Evolutionary conservation across 2,797 vertebrate genomes (phyloP).

Genomic region (Gambusia yucatana): DNA sequence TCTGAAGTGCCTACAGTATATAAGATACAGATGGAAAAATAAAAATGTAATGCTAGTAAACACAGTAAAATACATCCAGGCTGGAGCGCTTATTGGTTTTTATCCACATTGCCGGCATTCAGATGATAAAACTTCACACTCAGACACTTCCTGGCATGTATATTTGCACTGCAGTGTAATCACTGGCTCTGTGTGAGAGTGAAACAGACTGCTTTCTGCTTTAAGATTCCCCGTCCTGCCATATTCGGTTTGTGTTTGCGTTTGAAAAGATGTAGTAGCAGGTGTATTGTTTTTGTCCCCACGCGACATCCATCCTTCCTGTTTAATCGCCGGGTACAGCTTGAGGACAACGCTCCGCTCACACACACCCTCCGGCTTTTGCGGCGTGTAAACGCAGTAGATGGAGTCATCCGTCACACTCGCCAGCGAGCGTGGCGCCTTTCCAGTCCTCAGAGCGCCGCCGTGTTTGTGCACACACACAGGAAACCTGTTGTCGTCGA

Average conservation of each 20-base stretch:
- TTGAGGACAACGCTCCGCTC: slow-evolving; percentile 44
- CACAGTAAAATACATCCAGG: neutral
- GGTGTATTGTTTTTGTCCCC: slow-evolving; percentile 43
- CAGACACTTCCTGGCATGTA: neutral
- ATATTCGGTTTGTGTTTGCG: slow-evolving; percentile 38
- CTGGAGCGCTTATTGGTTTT: slow-evolving; percentile 1
- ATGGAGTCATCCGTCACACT: slow-evolving; percentile 71
- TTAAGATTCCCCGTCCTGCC: slow-evolving; percentile 31
- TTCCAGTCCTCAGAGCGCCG: slow-evolving; percentile 36
- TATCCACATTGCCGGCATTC: slow-evolving; percentile 5
- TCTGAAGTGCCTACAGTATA: neutral
- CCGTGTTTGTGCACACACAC: slow-evolving; percentile 2
- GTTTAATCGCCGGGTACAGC: slow-evolving; percentile 59
- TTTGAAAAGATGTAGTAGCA: slow-evolving; percentile 42
- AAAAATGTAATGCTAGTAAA: slow-evolving; percentile 8
- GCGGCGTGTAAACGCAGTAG: slow-evolving; percentile 53
- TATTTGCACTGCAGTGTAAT: slow-evolving; percentile 18
- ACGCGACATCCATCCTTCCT: slow-evolving; percentile 56
- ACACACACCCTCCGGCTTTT: slow-evolving; percentile 55
- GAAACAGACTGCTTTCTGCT: slow-evolving; percentile 13
- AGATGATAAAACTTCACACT: slow-evolving; percentile 28
- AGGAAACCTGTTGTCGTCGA: slow-evolving; percentile 12
- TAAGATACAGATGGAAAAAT: slow-evolving; percentile 7
- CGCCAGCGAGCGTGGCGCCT: slow-evolving; percentile 44
- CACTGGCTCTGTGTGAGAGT: slow-evolving; percentile 11